Conservation (phyloP, 1,140 invertebrate genomes). For the Zaprionus camerounensis region DNA sequence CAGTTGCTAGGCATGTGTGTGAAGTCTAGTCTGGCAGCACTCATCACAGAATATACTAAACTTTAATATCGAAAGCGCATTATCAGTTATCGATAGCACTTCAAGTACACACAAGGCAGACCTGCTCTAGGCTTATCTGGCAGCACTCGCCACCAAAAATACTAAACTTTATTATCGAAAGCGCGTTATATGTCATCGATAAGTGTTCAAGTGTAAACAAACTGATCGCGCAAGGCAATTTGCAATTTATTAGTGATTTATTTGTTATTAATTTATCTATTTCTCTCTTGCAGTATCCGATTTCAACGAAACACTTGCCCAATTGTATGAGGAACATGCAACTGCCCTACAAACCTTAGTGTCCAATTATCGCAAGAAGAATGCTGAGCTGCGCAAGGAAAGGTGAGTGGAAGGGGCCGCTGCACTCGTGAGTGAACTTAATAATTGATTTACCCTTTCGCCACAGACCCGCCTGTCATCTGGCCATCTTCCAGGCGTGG, state of each 20-base stretch:
- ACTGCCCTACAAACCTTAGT: constrained; percentile 95
- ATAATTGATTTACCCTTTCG: constrained; percentile 22
- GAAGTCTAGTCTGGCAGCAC: not conserved
- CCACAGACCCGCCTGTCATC: constrained; percentile 90
- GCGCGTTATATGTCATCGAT: not conserved
- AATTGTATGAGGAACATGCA: constrained; percentile 96
- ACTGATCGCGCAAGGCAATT: not conserved
- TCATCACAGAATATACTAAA: not conserved
- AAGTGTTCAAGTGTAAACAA: too few species aligned
- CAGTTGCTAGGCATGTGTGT: not conserved
- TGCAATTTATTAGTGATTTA: not conserved
- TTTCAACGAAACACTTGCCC: constrained; percentile 96
- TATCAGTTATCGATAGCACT: constrained; percentile 2
- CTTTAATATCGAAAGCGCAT: not conserved
- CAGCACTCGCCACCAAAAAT: not conserved
- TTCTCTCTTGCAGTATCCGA: constrained; percentile 92
- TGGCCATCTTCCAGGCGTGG: constrained; percentile 95
- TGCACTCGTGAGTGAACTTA: not conserved
- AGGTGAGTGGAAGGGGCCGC: constrained; percentile 86
- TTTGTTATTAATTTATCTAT: not conserved
- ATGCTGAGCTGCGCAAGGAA: constrained; percentile 94
- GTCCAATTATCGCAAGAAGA: constrained; percentile 93
- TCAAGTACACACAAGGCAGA: not conserved
- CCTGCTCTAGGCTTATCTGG: not conserved
- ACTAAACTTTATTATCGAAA: not conserved